These are phyloP conservation scores for Papilio aristodemus DNA, from an alignment of 1,140 invertebrate species.

Conservation along the genomic window DNA sequence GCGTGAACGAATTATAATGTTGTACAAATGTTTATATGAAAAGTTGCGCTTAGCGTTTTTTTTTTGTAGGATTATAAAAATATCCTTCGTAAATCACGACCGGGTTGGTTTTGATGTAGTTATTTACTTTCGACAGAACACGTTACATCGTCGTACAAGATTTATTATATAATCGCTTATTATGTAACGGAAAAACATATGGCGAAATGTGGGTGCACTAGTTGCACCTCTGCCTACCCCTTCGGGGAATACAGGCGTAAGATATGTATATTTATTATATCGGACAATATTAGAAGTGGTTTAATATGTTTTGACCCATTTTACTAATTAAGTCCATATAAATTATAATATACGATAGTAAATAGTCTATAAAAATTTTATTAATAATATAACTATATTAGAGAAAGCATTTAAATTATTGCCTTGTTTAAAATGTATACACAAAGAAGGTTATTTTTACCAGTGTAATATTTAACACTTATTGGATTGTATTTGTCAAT, in stretches of 20 bases:
- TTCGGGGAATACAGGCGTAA: too few relatives aligned
- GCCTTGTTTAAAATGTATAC: neutral
- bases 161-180: slow-evolving; percentile 6
- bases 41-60: slow-evolving; percentile 18
- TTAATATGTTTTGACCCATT: too few relatives aligned
- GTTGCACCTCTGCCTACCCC: too few relatives aligned
- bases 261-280: too few relatives aligned
- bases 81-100: slow-evolving; percentile 4
- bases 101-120: slow-evolving; percentile 22
- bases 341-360: too few relatives aligned
- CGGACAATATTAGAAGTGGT: too few relatives aligned
- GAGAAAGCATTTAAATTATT: too few relatives aligned
- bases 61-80: slow-evolving; percentile 29
- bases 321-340: too few relatives aligned
- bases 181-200: too few relatives aligned
- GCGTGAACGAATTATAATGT: slow-evolving; percentile 56
- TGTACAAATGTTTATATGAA: slow-evolving; percentile 50
- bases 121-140: slow-evolving; percentile 19
- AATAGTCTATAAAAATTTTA: too few relatives aligned
- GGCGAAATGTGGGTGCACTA: too few relatives aligned
- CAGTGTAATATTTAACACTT: neutral
- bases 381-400: too few relatives aligned
- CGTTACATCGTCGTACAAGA: slow-evolving; percentile 26
- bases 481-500: neutral
- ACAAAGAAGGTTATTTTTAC: neutral